Base-by-base conservation (phyloP, 2,888 invertebrate genomes). In the Atrina japonica region DNA sequence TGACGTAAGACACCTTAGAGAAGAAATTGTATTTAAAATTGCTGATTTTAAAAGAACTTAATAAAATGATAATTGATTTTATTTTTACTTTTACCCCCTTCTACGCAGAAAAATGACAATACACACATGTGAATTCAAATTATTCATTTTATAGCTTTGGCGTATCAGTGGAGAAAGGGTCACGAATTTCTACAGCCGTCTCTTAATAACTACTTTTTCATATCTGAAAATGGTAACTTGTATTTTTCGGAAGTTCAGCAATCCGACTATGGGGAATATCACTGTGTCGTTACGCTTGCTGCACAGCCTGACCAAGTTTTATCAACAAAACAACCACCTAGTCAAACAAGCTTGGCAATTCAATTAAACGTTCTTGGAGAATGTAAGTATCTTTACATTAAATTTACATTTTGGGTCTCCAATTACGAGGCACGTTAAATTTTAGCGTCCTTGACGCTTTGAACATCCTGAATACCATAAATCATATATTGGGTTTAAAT, bases 191-290 rank as follows among this genome's bases (percentile, higher is more conserved):
- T 98, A 1, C 96, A 97, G 88, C 97, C 97, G 90, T 96, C 97
- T 90, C 94, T 94, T 85, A 93, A 98, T 56, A 84, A 84, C 21
- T 83, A 89, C 77, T 96, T 97, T 0, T 98, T 98, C 92, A 97
- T 97, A 0, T 98, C 98, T 0, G 93, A 94, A 85, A 97, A 98
- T 92, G 98, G 98, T 45, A 95, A 97, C 6, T 93, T 98, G 18
- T 98, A 98, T 88, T 97, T 98, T 88, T 96, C 97, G 29, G 95
- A 96, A 7, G 93, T 98, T 80, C 97, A 98, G 91, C 94, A 94
- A 41, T 96, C 97, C 65, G 89, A 89, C 60, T 58, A 49, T 1
- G 85, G 80, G 1, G 27, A 74, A n/a, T 86, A 85, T 55, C 79
- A 76, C 55, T 86, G 86, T 63, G 60, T 82, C 0, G 84, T 84